Conservation (phyloP, 2,888 invertebrate genomes). For the Agrilus cyanescens region DNA sequence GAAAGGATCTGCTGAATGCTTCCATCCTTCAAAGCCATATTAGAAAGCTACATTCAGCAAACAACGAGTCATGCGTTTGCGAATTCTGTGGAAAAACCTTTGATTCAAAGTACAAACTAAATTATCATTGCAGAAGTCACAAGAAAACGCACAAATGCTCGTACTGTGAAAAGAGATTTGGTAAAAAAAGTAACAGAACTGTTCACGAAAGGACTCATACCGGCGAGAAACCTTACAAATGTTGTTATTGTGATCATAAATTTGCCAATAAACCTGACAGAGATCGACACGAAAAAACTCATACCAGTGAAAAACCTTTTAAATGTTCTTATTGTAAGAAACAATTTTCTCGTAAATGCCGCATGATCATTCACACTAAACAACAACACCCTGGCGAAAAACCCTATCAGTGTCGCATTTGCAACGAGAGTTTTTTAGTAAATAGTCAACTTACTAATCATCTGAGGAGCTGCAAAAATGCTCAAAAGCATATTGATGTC, state of each 20-base stretch:
- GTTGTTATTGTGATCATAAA: no score
- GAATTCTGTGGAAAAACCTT: slow-evolving; percentile 20
- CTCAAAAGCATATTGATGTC: no score
- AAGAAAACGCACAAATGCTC: slow-evolving; percentile 40
- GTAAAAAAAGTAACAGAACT: slow-evolving; percentile 38
- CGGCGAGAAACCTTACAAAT: no score
- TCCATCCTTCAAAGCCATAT: slow-evolving; percentile 22
- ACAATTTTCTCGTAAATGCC: background rate
- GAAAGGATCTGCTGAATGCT: background rate
- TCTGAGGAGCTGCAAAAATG: no score
- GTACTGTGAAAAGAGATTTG: slow-evolving; percentile 42
- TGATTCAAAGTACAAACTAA: slow-evolving; percentile 28
- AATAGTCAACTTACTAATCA: no score
- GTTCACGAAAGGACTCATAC: slow-evolving; percentile 40
- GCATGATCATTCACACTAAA: background rate
- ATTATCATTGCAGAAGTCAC: slow-evolving; percentile 34
- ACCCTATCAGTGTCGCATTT: slow-evolving; percentile 26
- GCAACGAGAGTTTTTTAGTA: no score
- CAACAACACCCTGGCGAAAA: slow-evolving; percentile 1
- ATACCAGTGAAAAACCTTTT: slow-evolving; percentile 26
- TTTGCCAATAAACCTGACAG: no score
- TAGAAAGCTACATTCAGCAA: slow-evolving; percentile 20
- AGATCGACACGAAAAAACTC: slow-evolving; percentile 13
- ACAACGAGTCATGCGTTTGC: slow-evolving; percentile 34
- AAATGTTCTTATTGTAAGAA: no score